Percentiles rank a stretch among this genome's conserved stretches.
Conservation (phyloP, 2,797 vertebrate genomes). For the Chloroceryle amazona region DNA sequence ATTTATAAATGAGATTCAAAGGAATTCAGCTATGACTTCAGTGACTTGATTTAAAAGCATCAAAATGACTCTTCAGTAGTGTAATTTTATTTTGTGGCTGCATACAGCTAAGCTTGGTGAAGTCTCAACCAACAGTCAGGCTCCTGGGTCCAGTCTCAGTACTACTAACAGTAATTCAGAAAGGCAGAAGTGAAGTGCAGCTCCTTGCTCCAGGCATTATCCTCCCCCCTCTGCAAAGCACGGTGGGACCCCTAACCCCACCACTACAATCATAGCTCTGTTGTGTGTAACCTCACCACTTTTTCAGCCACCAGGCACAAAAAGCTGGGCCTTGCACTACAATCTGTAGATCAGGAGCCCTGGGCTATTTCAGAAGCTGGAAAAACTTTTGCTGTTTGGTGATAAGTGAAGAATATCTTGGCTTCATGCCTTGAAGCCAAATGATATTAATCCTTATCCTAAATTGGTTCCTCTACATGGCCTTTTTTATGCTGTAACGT, state of each 20-base stretch:
- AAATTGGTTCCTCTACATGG: rapidly evolving
- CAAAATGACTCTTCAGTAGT: not conserved
- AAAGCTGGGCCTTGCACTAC: not conserved
- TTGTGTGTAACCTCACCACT: not conserved
- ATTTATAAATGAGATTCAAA: slow-evolving; percentile 16
- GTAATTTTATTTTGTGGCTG: not conserved
- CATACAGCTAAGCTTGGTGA: not conserved
- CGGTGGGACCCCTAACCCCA: no score
- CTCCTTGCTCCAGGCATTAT: not conserved
- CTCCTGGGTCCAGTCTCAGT: not conserved
- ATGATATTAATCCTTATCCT: not conserved
- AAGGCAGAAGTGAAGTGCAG: not conserved
- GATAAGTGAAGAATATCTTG: not conserved
- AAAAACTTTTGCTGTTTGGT: not conserved
- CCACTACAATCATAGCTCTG: not conserved
- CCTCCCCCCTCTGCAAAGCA: not conserved
- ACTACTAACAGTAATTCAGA: not conserved
- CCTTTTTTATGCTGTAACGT: not conserved
- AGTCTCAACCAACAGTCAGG: not conserved
- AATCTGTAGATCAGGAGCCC: not conserved
- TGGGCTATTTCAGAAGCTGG: not conserved
- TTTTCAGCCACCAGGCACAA: not conserved
- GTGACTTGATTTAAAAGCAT: slow-evolving; percentile 17
- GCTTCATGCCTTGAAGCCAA: not conserved
- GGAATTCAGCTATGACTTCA: not conserved